Evolutionary conservation across 2,888 invertebrate species (phyloP), one percentile per base, ranked within the genome.

Genomic region (Magallana nippona): DNA sequence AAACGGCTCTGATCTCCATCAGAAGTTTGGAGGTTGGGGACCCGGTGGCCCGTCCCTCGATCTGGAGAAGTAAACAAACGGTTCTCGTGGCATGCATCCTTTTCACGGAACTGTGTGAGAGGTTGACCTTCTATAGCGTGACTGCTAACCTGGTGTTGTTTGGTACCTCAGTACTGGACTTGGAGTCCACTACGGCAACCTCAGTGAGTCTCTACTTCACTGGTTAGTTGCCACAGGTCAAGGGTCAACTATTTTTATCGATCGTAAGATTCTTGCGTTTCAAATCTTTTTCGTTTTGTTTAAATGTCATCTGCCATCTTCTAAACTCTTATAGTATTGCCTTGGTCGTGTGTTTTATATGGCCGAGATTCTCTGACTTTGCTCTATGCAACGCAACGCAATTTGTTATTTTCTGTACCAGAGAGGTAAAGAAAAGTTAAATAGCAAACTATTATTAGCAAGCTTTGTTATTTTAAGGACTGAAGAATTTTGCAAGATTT

Each of bases 61-160:
- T 71, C 27, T 71, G 71, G 71, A 27, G 71, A 15, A 32, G 71
- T 22, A 71, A 71, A 27, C 71, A 71, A 3, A 11, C 32, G 71
- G 13, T 71, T 2, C 27, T 91, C 10, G 90, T 91, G 2, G 58
- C 81, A 8, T 89, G 90, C 83, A 91, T 92, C 56, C 85, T 92
- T 60, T 60, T 89, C 77, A 89, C 89, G 27, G 92, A 92, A 83
- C 71, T 92, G 83, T 93, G 92, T 85, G 93, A 93, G 78, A 85
- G 93, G n/a, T 78, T 93, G 86, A 91, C 93, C 0, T 93, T 89
- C 82, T 93, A 92, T 85, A 91, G 93, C 80, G 90, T 93, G 57
- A 86, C 89, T 10, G 91, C 90, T n/a, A 93, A 93, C 80, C 84
- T 93, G 81, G 90, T 93, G 55, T 85, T 92, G 15, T 93, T 90